Evolutionary conservation across 2,113 vertebrate species (phyloP), one percentile per base, ranked within the genome.

Genomic region (Myiagra hebetior): DNA sequence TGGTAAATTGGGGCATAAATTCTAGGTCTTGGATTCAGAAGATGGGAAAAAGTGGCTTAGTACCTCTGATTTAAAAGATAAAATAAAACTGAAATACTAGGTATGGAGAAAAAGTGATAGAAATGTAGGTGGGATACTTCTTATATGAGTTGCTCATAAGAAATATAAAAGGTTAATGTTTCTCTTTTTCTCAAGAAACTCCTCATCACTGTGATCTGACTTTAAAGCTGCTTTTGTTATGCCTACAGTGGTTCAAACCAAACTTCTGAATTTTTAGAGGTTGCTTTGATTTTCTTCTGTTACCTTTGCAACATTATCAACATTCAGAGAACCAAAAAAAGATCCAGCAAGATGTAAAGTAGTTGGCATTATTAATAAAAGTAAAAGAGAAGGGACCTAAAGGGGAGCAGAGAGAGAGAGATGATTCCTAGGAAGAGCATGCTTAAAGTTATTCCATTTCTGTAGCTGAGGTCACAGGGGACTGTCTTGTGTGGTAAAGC

Each of bases 401-500:
- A 95, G 85, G 46, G 53, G 37, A 69, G 76, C 33, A 13, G 75
- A 9, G 26, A 10, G n/a, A 10, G 33, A 10, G 70, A 10, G 52
- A 77, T 49, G 62, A 91, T 96, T 97, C 93, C 89, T 85, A 41
- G 90, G 95, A 97, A 94, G 78, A 89, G 9, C 76, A 44, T 65
- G 63, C 59, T 96, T 95, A 37, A 98, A 97, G 83, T 96, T 95
- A 95, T 84, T 95, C 65, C 24, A 50, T 94, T 96, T 96, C 93
- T 91, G 10, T 87, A 93, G 76, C 87, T 94, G 95, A 94, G 82
- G 97, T 98, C 97, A 91, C 81, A 91, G 79, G 88, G 55, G 95
- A 67, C 76, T 95, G 74, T 81, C 96, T 97, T 96, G 89, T 95
- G 96, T 94, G 93, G 87, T 81, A 94, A 97, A 97, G 86, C 90